Evolutionary conservation across 1,140 invertebrate species (phyloP), one percentile per base, ranked within the genome.

Genomic region (Ceratosolen solmsi): DNA sequence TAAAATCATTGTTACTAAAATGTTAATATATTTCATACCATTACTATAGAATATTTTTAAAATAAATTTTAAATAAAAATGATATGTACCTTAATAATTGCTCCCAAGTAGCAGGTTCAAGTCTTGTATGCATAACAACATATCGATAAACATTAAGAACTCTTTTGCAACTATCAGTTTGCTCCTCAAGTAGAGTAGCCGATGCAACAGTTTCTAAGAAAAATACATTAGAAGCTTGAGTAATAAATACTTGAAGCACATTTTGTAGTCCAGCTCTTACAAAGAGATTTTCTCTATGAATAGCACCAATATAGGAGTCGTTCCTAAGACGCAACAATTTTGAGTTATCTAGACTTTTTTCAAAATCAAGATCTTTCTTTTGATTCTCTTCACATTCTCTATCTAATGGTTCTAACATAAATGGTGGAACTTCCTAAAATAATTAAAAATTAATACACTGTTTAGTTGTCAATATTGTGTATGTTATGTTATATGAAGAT

Each of bases 111-210:
- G 94, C 94, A 84, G 95, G 95, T 87, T 99, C 97, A 95, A 99
- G 96, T 83, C 95, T 94, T 0, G 97, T 96, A 89, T 99, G 98
- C 97, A 99, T 99, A 36, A 99, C 98, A 94, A 99, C 97, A 87
- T 97, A 98, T 82, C 98, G 93, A 93, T 99, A 99, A 84, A 99
- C 98, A 90, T 99, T 99, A 36, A 99, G 92, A 72, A 99, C 97
- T 85, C 97, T 93, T 92, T 99, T 99, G 91, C 98, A 99, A 82
- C 98, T 95, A 91, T 99, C 98, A 0, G 98, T 98, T 92, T 99
- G 96, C 90, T 98, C 97, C 87, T 98, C 96, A 9, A 98, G 90
- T 11, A 94, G 89, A 25, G 92, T 91, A 4, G 92, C 88, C 0
- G 89, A 88, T 0, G 91, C 89, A 78, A 88, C 85, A 81, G 88